Percentiles rank a stretch among this genome's conserved stretches.
Evolutionary conservation across 2,113 vertebrate species (phyloP).

Genomic region (Oenanthe oenanthe): DNA sequence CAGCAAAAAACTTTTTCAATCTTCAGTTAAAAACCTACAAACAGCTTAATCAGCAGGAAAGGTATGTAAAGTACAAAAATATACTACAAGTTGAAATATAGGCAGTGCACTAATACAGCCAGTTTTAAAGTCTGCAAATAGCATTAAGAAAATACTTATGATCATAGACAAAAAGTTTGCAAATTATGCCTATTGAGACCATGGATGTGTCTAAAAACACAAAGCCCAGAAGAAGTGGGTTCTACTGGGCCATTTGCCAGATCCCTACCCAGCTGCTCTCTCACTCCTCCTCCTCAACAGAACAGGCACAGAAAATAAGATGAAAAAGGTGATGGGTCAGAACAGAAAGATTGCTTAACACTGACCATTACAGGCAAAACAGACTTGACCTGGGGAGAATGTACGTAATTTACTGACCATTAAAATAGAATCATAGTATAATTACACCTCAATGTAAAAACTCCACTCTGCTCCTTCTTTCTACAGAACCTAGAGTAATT

Average conservation of each 20-base stretch:
- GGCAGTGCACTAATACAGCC: background rate
- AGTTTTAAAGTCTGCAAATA: background rate
- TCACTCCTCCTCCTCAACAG: background rate
- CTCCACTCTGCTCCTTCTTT: background rate
- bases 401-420: background rate
- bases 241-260: background rate
- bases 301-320: background rate
- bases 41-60: background rate
- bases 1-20: background rate
- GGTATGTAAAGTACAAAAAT: background rate
- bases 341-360: background rate
- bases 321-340: background rate
- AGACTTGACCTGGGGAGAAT: background rate
- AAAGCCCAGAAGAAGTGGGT: background rate
- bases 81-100: background rate
- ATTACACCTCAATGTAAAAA: background rate
- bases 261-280: fast-evolving
- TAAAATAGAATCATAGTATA: background rate
- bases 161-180: background rate
- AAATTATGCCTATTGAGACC: background rate
- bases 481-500: background rate
- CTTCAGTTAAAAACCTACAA: background rate
- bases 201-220: background rate
- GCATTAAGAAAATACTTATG: background rate
- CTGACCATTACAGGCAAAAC: background rate